These are phyloP conservation scores for Unio pictorum DNA, from an alignment of 2,888 invertebrate genomes.

Conservation along the genomic window DNA sequence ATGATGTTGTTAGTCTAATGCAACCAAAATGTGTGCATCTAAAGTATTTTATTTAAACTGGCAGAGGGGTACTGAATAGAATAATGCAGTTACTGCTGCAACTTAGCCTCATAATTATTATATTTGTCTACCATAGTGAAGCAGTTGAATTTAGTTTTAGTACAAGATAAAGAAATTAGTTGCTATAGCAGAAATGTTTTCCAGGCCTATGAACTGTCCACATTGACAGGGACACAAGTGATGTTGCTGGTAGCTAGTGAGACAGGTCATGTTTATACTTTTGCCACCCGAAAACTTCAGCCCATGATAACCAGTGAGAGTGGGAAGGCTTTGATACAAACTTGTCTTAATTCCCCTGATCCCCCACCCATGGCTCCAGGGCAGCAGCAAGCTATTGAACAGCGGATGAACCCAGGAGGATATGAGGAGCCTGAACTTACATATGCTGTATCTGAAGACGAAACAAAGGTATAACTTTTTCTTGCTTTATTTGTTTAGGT, in stretches of 20 bases:
- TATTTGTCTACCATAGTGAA: too few species aligned
- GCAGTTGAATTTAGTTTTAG: too few species aligned
- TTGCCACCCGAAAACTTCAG: conserved; percentile 94
- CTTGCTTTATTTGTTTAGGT: too few species aligned
- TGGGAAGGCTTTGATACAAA: conserved; percentile 98
- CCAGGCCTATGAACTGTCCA: conserved; percentile 99
- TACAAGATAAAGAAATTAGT: not conserved
- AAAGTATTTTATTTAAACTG: too few species aligned
- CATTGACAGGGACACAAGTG: conserved; percentile 98
- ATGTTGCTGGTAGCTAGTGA: conserved; percentile 99
- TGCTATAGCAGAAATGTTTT: conserved; percentile 58
- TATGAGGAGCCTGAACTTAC: conserved; percentile 99
- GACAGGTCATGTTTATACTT: conserved; percentile 99
- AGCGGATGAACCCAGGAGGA: conserved; percentile 97
- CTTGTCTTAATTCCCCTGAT: conserved; percentile 97
- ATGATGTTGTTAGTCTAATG: too few species aligned
- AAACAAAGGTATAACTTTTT: conserved; percentile 30
- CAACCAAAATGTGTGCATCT: too few species aligned
- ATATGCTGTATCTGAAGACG: conserved; percentile 79
- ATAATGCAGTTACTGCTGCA: too few species aligned
- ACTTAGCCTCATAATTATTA: too few species aligned
- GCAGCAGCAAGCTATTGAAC: conserved; percentile 79
- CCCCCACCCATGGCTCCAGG: conserved; percentile 72
- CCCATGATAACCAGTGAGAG: conserved; percentile 97
- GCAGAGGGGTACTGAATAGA: too few species aligned